Percentiles rank a stretch among this genome's conserved stretches.
Evolutionary conservation across 2,797 vertebrate species (phyloP).

Genomic region (Smutsia temminckii): DNA sequence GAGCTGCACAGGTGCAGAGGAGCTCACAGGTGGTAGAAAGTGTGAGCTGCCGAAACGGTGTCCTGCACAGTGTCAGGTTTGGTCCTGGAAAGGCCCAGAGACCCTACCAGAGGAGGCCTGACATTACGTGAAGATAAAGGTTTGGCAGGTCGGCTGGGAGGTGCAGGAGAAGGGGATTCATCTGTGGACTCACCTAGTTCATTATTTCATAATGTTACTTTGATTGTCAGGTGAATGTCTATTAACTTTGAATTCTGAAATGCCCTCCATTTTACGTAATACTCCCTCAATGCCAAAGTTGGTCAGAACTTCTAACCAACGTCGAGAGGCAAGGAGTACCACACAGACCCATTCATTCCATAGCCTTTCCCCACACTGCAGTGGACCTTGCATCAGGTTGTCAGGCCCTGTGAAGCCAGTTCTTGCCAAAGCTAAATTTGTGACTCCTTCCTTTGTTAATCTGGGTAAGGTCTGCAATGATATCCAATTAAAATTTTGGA

Average conservation of each 20-base stretch:
- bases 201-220: slow-evolving; percentile 2
- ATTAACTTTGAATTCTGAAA: neutral
- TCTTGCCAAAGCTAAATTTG: neutral
- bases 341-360: neutral
- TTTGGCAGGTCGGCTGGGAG: neutral
- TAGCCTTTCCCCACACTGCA: neutral
- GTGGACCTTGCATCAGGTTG: fast-evolving
- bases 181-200: slow-evolving; percentile 12
- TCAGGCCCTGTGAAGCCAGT: neutral
- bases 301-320: neutral
- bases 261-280: neutral
- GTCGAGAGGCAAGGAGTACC: neutral
- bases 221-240: slow-evolving; percentile 3
- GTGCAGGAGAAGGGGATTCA: neutral
- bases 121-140: neutral
- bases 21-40: neutral
- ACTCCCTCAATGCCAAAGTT: neutral
- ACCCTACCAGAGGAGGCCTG: neutral
- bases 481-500: neutral
- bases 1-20: neutral
- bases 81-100: neutral
- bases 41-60: neutral
- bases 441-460: neutral
- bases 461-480: neutral
- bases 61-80: neutral